Conservation (phyloP, 2,888 invertebrate species). For the Sialis fuliginosa region DNA sequence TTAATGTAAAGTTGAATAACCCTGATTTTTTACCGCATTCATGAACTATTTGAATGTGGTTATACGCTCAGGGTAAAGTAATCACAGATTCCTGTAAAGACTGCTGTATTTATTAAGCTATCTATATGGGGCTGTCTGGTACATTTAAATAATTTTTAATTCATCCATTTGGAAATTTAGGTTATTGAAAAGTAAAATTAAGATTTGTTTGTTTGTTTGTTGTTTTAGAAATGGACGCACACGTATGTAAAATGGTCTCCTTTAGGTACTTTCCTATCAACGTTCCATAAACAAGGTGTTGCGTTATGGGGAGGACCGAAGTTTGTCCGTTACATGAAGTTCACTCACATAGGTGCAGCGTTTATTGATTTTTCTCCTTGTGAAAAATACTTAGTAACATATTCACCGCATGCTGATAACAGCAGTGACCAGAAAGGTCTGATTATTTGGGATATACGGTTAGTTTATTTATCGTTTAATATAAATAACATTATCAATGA, state of each 20-base stretch:
- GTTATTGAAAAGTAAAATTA: background rate
- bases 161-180: too few species aligned
- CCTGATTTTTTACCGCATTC: too few species aligned
- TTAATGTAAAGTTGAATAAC: too few species aligned
- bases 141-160: too few species aligned
- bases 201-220: slow-evolving; percentile 4
- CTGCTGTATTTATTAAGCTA: too few species aligned
- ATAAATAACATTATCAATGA: too few species aligned
- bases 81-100: too few species aligned
- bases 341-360: slow-evolving; percentile 77
- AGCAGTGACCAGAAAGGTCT: slow-evolving; percentile 61
- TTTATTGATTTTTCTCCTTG: slow-evolving; percentile 96
- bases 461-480: slow-evolving; percentile 6
- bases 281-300: slow-evolving; percentile 90
- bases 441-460: slow-evolving; percentile 92
- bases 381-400: slow-evolving; percentile 91
- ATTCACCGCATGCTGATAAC: slow-evolving; percentile 61
- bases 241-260: slow-evolving; percentile 97
- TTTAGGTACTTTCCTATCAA: slow-evolving; percentile 86
- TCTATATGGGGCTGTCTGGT: too few species aligned
- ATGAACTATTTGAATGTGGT: too few species aligned
- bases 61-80: too few species aligned
- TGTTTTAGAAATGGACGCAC: slow-evolving; percentile 76
- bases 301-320: slow-evolving; percentile 94
- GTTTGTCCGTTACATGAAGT: slow-evolving; percentile 82